Percentiles rank a stretch among this genome's conserved stretches.
Evolutionary conservation across 2,113 vertebrate genomes (phyloP).

Genomic region (Parus major): DNA sequence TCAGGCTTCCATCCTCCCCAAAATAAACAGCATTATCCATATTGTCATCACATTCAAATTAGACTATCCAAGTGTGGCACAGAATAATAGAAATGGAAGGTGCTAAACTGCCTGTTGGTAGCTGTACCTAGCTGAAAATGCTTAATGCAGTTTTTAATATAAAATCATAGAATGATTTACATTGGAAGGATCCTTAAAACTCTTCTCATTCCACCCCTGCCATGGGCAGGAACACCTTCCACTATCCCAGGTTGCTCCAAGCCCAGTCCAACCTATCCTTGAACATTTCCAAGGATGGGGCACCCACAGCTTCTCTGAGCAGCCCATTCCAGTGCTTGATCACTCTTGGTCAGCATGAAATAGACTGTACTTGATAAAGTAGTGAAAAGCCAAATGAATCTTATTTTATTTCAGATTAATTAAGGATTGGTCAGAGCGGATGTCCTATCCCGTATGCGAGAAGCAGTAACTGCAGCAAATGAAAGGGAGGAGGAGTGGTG

Average conservation of each 20-base stretch:
- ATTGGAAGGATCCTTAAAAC: neutral
- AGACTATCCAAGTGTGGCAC: neutral
- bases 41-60: conserved; percentile 6
- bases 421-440: neutral
- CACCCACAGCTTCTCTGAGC: neutral
- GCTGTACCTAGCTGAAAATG: neutral
- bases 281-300: rapidly evolving
- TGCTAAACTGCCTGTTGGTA: neutral
- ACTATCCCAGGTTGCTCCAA: neutral
- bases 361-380: neutral
- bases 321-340: neutral
- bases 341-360: neutral
- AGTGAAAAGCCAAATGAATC: neutral
- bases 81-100: neutral
- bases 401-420: neutral
- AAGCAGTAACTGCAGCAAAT: conserved; percentile 29
- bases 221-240: neutral
- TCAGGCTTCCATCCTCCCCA: neutral
- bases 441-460: neutral
- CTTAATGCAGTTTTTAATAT: neutral
- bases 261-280: rapidly evolving
- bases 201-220: neutral
- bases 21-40: conserved; percentile 38
- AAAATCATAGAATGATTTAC: neutral
- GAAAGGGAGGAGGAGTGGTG: conserved; percentile 29